phyloP scores from a whole-genome alignment of 2,888 invertebrate genomes.

The Ophonus ardosiacus region DNA sequence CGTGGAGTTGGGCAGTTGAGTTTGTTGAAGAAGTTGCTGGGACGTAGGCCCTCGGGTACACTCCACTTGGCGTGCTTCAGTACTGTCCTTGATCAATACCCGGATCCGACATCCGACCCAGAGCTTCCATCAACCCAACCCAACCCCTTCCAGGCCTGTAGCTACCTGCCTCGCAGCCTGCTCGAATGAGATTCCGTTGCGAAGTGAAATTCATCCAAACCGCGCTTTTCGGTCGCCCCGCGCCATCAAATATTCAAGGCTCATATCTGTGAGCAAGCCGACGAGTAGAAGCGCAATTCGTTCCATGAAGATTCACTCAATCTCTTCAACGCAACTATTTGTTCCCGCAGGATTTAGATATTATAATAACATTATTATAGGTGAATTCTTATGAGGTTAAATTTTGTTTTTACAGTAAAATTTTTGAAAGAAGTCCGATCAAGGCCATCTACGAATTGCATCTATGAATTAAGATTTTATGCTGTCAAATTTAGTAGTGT shows the following conservation, averaged over 20 bases:
- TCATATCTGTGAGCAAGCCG: constrained; percentile 57
- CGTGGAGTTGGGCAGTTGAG: constrained; percentile 3
- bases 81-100: constrained; percentile 62
- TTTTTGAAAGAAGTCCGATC: too few species aligned
- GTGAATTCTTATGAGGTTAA: too few species aligned
- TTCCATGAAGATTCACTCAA: too few species aligned
- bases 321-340: too few species aligned
- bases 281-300: neutral
- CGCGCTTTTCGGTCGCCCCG: constrained; percentile 61
- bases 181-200: constrained; percentile 58
- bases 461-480: too few species aligned
- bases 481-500: too few species aligned
- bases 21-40: constrained; percentile 2
- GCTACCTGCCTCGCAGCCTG: constrained; percentile 13
- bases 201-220: constrained; percentile 61
- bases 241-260: constrained; percentile 63
- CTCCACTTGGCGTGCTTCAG: constrained; percentile 24
- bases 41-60: constrained; percentile 23
- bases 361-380: too few species aligned
- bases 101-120: constrained; percentile 47
- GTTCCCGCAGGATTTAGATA: too few species aligned
- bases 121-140: constrained; percentile 36
- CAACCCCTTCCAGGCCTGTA: constrained; percentile 18
- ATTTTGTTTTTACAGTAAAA: too few species aligned
- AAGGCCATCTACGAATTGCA: too few species aligned